These are phyloP conservation scores for Lepidurus arcticus DNA, from an alignment of 1,140 invertebrate species.

Conservation along the genomic window DNA sequence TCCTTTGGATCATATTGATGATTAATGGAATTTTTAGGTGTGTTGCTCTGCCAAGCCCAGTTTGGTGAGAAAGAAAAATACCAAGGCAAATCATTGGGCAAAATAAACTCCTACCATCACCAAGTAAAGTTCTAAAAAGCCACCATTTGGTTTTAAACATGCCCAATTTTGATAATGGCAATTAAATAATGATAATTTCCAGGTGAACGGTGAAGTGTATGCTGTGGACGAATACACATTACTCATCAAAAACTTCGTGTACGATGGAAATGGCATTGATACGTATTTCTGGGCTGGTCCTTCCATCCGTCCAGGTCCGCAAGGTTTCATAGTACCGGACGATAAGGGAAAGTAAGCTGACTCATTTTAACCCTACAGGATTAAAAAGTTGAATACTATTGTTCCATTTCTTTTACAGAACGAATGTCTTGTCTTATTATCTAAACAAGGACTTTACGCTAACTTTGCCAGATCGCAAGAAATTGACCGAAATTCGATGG, in stretches of 20 bases:
- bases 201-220: conserved; percentile 77
- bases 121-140: conserved; percentile 44
- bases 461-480: conserved; percentile 75
- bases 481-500: conserved; percentile 83
- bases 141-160: background rate
- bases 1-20: background rate
- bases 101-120: conserved; percentile 85
- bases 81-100: conserved; percentile 71
- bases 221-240: conserved; percentile 82
- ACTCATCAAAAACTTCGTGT: conserved; percentile 74
- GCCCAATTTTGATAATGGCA: background rate
- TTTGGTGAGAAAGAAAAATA: conserved; percentile 48
- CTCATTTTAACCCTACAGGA: background rate
- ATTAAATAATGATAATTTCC: background rate
- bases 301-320: conserved; percentile 75
- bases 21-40: background rate
- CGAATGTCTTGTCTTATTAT: conserved; percentile 77
- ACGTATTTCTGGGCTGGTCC: conserved; percentile 76
- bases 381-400: background rate
- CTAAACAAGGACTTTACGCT: conserved; percentile 79
- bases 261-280: conserved; percentile 84
- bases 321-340: conserved; percentile 85
- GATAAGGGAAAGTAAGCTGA: conserved; percentile 67
- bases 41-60: conserved; percentile 31
- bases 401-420: conserved; percentile 53